Evolutionary conservation across 2,888 invertebrate genomes (phyloP), one percentile per base, ranked within the genome.

Genomic region (Ophion ellenae): DNA sequence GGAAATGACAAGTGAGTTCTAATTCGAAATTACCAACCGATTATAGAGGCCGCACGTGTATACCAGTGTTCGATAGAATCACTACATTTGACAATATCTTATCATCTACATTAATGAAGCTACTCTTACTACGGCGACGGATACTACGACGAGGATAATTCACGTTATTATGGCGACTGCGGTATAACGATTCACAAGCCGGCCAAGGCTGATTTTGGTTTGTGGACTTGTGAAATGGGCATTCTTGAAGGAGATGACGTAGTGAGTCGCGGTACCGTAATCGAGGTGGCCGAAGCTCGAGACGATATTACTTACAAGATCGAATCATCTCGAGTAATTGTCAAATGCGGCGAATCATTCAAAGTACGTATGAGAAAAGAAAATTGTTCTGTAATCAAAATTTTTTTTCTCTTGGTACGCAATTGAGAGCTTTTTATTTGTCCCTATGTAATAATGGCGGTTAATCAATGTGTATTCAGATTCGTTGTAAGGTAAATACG

Each of bases 111-210:
- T 82, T 69, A 9, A 63, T 59, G 75, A 77, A 92, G 92, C 32
- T 92, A 92, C 73, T 88, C 89, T 67, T 92, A 92, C 85, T 90
- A 89, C 74, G 92, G 91, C 28, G 77, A 88, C 32, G 91, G 91
- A 6, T 87, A 85, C 53, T 64, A 53, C 1, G 66, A 70, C 7
- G 28, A 47, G 6, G 4, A 57, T 20, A 6, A 28, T 6, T 53
- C 20, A 32, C 81, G 69, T 17, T n/a, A 86, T 76, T 86, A 87
- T 81, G 79, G 69, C 10, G 86, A 88, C 57, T 94, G 92, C 83
- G 92, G 91, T 47, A 71, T 93, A 59, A 91, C 89, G 0, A 92
- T 93, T 77, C 88, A 76, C 14, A 82, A 90, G 2, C 90, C 91
- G 28, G 77, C 77, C 4, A 9, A 32, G 2, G 20, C 79, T 17